These are phyloP conservation scores for Sphenopsis melanotis DNA, from an alignment of 2,797 vertebrate species.

Conservation along the genomic window DNA sequence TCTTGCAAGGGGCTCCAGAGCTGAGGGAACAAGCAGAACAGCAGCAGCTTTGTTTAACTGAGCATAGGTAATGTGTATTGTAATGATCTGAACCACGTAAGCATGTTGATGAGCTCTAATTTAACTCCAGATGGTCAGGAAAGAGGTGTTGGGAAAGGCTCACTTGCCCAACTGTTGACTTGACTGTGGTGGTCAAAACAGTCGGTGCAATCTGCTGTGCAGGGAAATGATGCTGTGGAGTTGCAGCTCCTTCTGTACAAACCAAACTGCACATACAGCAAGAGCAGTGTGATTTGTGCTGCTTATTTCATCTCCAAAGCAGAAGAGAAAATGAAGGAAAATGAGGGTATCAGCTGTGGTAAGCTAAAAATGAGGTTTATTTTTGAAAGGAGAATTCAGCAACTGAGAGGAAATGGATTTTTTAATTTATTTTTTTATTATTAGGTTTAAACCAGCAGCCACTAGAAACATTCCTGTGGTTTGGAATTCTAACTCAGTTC, in stretches of 20 bases:
- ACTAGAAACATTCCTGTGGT: background rate
- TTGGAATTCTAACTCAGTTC: background rate
- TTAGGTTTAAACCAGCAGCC: background rate
- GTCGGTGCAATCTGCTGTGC: background rate
- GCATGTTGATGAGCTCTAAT: background rate
- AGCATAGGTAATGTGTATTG: background rate
- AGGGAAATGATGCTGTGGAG: background rate
- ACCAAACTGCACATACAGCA: background rate
- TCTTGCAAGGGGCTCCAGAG: background rate
- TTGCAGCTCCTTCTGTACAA: background rate
- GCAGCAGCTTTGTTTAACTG: background rate
- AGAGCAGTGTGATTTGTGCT: background rate
- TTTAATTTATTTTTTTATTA: background rate
- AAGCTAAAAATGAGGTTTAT: background rate
- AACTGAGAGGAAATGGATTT: background rate
- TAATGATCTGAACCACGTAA: background rate
- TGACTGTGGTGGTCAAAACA: background rate
- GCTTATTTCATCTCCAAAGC: background rate
- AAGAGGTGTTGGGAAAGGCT: background rate
- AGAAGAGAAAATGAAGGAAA: background rate
- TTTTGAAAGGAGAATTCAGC: background rate
- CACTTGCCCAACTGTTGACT: background rate
- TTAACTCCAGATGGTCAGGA: slow-evolving; percentile 47
- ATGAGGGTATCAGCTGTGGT: background rate
- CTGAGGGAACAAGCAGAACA: background rate